These are phyloP conservation scores for Balaeniceps rex DNA, from an alignment of 2,113 vertebrate genomes.

Conservation along the genomic window DNA sequence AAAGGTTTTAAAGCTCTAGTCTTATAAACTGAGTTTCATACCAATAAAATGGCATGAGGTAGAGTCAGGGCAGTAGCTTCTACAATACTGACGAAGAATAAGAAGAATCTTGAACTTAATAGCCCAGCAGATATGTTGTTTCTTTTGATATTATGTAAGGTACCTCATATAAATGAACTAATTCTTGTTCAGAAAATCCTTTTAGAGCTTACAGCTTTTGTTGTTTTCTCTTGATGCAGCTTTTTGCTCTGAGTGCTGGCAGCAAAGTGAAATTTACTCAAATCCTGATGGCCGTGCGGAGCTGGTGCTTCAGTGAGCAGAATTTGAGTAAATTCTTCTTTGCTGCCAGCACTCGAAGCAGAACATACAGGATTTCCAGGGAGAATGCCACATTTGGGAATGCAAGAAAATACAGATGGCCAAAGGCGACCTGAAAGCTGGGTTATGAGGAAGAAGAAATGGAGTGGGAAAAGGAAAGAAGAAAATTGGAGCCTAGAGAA, in stretches of 20 bases:
- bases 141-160: conserved; percentile 35
- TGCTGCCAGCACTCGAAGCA: background rate
- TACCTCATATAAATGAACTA: conserved; percentile 29
- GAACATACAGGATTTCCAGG: background rate
- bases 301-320: background rate
- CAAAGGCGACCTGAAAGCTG: conserved; percentile 4
- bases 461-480: background rate
- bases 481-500: background rate
- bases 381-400: background rate
- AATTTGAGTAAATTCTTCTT: conserved; percentile 24
- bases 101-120: background rate
- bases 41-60: background rate
- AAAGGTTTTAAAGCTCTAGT: background rate
- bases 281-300: background rate
- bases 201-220: conserved; percentile 40
- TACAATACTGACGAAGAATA: background rate
- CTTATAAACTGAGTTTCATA: background rate
- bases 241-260: conserved; percentile 30
- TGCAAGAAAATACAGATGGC: conserved; percentile 18
- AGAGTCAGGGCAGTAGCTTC: background rate
- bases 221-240: conserved; percentile 42
- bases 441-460: background rate
- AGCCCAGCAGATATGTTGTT: background rate
- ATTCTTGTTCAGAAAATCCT: conserved; percentile 39
- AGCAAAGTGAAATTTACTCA: conserved; percentile 52